Base-by-base conservation (phyloP, 2,888 invertebrate genomes). In the Tenthredo mesomela region DNA sequence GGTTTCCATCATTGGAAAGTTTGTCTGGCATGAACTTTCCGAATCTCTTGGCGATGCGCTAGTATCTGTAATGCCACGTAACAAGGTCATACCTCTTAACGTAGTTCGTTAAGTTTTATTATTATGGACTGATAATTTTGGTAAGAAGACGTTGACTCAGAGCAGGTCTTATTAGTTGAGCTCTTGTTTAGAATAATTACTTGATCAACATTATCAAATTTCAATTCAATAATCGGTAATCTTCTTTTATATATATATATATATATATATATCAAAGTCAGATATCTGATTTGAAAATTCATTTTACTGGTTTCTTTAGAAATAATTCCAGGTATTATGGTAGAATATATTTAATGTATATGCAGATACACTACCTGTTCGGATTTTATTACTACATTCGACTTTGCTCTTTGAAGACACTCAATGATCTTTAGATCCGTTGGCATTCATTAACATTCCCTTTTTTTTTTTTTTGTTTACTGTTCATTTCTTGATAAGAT, bases 21-120 rank as follows among this genome's bases (percentile, higher is more conserved):
- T 97, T 94, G 96, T 96, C 18, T 98, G 98, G 98, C 96, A 97
- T 89, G 97, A 98, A 93, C 93, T 97, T 70, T 95, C 96, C 43
- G 94, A 95, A 89, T 95, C 96, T 70, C 93, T 97, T 54, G 96
- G 97, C 82, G 96, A 96, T 86, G 94, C 94, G 87, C 93, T 98
- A 82, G 94, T 97, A 18, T 93, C 95, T 29, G 95, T 96, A 88
- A 94, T 97, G 86, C 95, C 96, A 77, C 97, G 96, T 91, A 96
- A 97, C 93, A 96, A 97, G 91, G 96, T 97, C 50, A 95, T 98
- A 89, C 96, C 96, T 86, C 94, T 98, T 78, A 96, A 97, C 94
- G 98, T 98, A 89, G 96, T 98, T 87, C 96, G 97, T 91, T 97
- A 94, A 94, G 86, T 37, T 29, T 25, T 82, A 61, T 5, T 58